phyloP scores from a whole-genome alignment of 2,113 vertebrate genomes.

The Gymnarchus niloticus region DNA sequence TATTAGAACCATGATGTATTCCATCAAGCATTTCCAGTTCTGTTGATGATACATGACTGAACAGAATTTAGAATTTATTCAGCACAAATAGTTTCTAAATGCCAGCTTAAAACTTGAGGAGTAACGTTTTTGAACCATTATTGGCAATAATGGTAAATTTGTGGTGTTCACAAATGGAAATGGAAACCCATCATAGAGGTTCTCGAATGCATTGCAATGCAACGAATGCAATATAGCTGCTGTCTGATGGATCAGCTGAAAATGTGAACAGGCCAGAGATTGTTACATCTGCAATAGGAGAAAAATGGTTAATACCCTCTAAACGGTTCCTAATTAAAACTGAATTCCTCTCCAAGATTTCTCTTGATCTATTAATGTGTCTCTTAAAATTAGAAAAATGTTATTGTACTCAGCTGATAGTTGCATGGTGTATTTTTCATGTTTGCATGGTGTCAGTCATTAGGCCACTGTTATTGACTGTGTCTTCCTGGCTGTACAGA shows the following conservation, averaged over 20 bases:
- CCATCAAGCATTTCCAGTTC: constrained; percentile 2
- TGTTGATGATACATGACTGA: constrained; percentile 11
- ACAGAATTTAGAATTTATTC: not conserved
- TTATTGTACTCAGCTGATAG: constrained; percentile 30
- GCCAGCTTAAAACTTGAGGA: constrained; percentile 5
- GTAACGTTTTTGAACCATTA: constrained; percentile 1
- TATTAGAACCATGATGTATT: constrained; percentile 26
- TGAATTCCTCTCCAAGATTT: constrained; percentile 39
- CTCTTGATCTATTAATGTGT: constrained; percentile 22
- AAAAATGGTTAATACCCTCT: not conserved
- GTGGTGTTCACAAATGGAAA: not conserved
- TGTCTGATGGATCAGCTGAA: not conserved
- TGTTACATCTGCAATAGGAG: constrained; percentile 23
- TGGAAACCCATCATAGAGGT: not conserved
- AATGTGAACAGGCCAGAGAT: not conserved
- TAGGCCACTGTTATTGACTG: constrained; percentile 27
- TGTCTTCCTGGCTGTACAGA: constrained; percentile 21
- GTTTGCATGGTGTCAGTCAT: constrained; percentile 55
- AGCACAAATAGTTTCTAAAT: not conserved
- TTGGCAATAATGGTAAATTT: not conserved
- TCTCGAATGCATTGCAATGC: not conserved
- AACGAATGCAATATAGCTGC: constrained; percentile 19
- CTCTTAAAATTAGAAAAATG: constrained; percentile 20
- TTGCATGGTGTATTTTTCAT: constrained; percentile 57
- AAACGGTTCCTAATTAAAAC: constrained; percentile 18